Base-by-base conservation (phyloP, 1,140 invertebrate species). In the Ephestia elutella region DNA sequence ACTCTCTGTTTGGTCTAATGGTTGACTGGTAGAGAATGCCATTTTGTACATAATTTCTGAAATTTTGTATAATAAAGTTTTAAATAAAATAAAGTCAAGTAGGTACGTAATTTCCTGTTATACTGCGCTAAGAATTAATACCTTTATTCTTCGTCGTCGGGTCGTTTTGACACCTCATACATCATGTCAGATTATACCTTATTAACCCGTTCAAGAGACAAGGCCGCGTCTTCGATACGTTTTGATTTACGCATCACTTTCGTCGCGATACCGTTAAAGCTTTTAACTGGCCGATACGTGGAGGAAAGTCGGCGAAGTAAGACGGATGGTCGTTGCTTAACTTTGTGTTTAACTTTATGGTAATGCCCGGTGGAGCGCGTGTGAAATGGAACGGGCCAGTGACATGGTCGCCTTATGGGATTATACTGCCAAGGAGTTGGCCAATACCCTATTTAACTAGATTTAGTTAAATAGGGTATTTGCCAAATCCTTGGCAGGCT, bases 221-320 rank as follows among this genome's bases (percentile, higher is more conserved):
- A 57, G 56, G 56, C 44, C 56, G 56, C 4, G 32, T 30, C 30
- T 54, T 60, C 57, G 48, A 53, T 62, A 50, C 56, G 13, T 65
- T 79, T 80, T 85, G 74, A 81, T 78, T 83, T 77, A 82, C 73
- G 67, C 66, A 65, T 84, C 80, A 85, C 80, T 85, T 87, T 84
- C 75, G 59, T 74, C 68, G 63, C 54, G 49, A 70, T 77, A 82
- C 84, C 82, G 82, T 85, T 87, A 85, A 77, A 63, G 68, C 73
- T 83, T 75, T 83, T 75, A 75, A 82, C 65, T 69, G 77, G 63
- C 68, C 68, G 71, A 75, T 82, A 80, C 75, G 66, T 53, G 7
- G 61, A 73, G 62, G 77, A 80, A 83, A 85, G 79, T 78, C 73
- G 78, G 71, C 63, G 73, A 76, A 80, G 76, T 62, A 80, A 78